These are phyloP conservation scores for Phataginus tetradactyla DNA, from an alignment of 2,797 vertebrate species.

Conservation along the genomic window DNA sequence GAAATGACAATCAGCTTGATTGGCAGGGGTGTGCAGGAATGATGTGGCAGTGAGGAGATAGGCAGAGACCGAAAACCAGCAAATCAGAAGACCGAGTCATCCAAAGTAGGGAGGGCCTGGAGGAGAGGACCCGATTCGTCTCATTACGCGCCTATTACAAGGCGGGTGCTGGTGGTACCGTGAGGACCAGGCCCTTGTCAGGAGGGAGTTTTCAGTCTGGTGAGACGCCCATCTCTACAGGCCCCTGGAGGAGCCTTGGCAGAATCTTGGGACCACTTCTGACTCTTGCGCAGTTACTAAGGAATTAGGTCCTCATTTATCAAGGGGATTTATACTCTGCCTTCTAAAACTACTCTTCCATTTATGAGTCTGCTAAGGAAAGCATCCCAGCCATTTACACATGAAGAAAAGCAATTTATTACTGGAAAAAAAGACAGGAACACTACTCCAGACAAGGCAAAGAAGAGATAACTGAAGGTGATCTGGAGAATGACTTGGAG, in stretches of 20 bases:
- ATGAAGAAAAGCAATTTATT: slow-evolving; percentile 45
- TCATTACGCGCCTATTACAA: neutral
- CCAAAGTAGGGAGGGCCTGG: neutral
- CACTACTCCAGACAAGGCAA: slow-evolving; percentile 13
- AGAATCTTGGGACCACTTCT: neutral
- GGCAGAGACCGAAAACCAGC: neutral
- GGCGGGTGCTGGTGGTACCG: neutral
- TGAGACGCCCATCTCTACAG: neutral
- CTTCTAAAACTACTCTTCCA: slow-evolving; percentile 39
- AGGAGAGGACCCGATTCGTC: neutral
- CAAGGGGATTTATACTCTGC: neutral
- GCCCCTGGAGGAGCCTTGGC: neutral
- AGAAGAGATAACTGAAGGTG: slow-evolving; percentile 35
- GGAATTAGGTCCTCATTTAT: slow-evolving; percentile 13
- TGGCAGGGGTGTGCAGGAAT: neutral
- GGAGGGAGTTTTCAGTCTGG: neutral
- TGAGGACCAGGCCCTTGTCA: neutral
- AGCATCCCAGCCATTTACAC: neutral
- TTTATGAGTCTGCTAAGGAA: slow-evolving; percentile 44
- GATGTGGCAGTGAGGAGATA: neutral
- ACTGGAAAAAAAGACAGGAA: slow-evolving; percentile 37
- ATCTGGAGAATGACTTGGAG: slow-evolving; percentile 3
- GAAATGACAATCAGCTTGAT: slow-evolving; percentile 36
- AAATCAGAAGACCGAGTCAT: slow-evolving; percentile 11
- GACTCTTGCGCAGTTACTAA: neutral